Base-by-base conservation (phyloP, 2,113 vertebrate species). In the Phalacrocorax pelagicus region DNA sequence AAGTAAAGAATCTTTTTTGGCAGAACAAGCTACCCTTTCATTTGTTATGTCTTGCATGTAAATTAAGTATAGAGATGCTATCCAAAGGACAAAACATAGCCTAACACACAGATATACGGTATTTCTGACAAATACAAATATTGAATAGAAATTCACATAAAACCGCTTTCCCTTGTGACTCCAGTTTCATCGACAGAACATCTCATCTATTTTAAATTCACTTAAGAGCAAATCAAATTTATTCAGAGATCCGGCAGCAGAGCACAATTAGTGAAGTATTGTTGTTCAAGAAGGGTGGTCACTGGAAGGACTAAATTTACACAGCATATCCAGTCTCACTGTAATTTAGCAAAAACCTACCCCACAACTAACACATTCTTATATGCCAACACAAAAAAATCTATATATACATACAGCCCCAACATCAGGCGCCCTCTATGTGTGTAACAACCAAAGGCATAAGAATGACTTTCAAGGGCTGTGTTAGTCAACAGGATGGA, bases 1-100 rank as follows among this genome's bases (percentile, higher is more conserved):
- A 79, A 85, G 38, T 10, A 54, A 55, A 86, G 34, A 44, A 44
- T 40, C 57, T 73, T 32, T 82, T 86, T 80, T 96, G 94, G 94
- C 88, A 78, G 65, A 94, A 84, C 40, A 81, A 92, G 69, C 44
- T 81, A 88, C 52, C 11, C 19, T 81, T 92, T 55, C 36, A 63
- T 96, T 94, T 95, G 63, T 95, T 92, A 75, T 74, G 73, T 91
- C 83, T 89, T 86, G 69, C 34, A 88, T 65, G 40, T 65, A 96
- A 94, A 94, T 92, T 79, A 94, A 91, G 38, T 27, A 80, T 7
- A 81, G 82, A 90, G 72, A 92, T 84, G 69, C 65, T 86, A 96
- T 92, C 88, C 92, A 95, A 78, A 94, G 83, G 80, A 85, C 80
- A 94, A 80, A 83, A 81, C 44, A 66, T 6, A 81, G 66, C n/a